Percentiles rank a stretch among this genome's conserved stretches.
Conservation (phyloP, 92 coral and sea anemone genomes). For the Anthopleura xanthogrammica region DNA sequence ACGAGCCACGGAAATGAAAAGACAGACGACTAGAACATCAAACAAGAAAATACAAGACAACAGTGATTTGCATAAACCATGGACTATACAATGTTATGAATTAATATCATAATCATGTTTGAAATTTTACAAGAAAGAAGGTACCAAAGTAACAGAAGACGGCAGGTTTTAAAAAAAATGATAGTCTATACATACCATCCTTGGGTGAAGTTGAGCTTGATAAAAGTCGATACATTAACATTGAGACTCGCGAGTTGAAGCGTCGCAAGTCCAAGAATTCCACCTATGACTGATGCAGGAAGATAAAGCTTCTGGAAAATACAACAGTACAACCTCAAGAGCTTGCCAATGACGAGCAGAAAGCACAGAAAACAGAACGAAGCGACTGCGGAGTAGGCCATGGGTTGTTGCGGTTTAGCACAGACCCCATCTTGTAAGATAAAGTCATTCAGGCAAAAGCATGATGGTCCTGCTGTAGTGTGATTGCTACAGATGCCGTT, state of each 20-base stretch:
- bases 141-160: too few relatives aligned
- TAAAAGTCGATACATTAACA: conserved; percentile 38
- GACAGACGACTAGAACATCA: too few relatives aligned
- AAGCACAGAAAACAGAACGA: conserved; percentile 82
- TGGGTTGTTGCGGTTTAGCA: conserved; percentile 28
- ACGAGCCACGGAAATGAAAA: too few relatives aligned
- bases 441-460: conserved; percentile 57
- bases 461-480: conserved; percentile 33
- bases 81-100: too few relatives aligned
- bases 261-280: conserved; percentile 51
- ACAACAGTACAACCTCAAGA: conserved; percentile 69
- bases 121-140: too few relatives aligned
- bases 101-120: too few relatives aligned
- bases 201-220: conserved; percentile 63
- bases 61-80: too few relatives aligned
- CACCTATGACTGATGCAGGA: conserved; percentile 81
- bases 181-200: conserved; percentile 57
- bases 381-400: conserved; percentile 77
- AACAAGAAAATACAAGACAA: too few relatives aligned
- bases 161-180: too few relatives aligned
- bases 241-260: conserved; percentile 59
- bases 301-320: conserved; percentile 75
- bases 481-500: conserved; percentile 56
- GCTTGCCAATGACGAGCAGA: conserved; percentile 70
- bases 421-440: conserved; percentile 48